Evolutionary conservation across 2,888 invertebrate species (phyloP).

Genomic region (Temnothorax ravouxi): DNA sequence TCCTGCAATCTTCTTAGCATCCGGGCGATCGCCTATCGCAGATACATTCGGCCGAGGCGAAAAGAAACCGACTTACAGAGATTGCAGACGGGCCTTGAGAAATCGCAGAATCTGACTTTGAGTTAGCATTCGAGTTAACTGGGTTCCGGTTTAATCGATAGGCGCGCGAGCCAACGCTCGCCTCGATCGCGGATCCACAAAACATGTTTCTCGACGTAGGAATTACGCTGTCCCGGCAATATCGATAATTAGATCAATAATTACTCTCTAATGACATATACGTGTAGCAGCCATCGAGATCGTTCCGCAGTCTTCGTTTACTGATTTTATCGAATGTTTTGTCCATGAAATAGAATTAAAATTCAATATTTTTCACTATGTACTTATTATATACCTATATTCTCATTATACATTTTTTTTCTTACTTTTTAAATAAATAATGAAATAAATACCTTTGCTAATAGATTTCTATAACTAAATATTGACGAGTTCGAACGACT

Average conservation of each 20-base stretch:
- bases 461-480: background rate
- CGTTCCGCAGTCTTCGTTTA: background rate
- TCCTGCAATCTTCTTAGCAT: slow-evolving; percentile 73
- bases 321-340: background rate
- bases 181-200: slow-evolving; percentile 27
- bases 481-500: background rate
- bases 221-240: slow-evolving; percentile 18
- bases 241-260: slow-evolving; percentile 51
- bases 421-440: background rate
- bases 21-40: slow-evolving; percentile 70
- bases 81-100: slow-evolving; percentile 49
- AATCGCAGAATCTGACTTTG: slow-evolving; percentile 57
- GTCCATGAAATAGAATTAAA: background rate
- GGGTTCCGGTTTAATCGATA: slow-evolving; percentile 53
- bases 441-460: background rate
- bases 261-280: slow-evolving; percentile 14
- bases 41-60: slow-evolving; percentile 65
- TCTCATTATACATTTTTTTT: background rate
- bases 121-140: slow-evolving; percentile 50
- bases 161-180: background rate
- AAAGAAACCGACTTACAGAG: slow-evolving; percentile 60
- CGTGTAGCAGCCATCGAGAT: background rate
- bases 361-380: background rate
- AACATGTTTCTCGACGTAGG: background rate
- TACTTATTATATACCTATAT: background rate